Evolutionary conservation across 2,113 vertebrate species (phyloP).

Genomic region (Calonectris borealis): DNA sequence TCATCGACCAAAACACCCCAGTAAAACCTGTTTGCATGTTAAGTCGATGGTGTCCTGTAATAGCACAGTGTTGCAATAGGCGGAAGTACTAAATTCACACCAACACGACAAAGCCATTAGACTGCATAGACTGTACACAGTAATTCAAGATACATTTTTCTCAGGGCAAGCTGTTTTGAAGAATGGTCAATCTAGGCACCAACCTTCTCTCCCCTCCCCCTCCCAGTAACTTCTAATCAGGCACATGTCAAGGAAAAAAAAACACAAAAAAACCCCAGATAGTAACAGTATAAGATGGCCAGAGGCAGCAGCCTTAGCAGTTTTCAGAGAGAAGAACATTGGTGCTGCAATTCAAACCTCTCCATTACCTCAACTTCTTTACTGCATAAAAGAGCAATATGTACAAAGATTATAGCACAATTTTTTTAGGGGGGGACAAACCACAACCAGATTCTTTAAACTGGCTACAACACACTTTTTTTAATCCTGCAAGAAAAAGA

Average conservation of each 20-base stretch:
- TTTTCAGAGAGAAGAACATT: neutral
- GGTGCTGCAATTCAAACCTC: neutral
- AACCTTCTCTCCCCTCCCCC: neutral
- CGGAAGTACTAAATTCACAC: neutral
- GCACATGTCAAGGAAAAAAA: neutral
- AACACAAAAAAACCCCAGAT: accelerated
- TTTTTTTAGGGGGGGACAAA: neutral
- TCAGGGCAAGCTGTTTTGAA: neutral
- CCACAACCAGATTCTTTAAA: neutral
- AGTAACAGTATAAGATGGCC: neutral
- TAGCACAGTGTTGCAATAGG: neutral
- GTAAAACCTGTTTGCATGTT: neutral
- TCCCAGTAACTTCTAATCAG: neutral
- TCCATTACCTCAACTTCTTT: neutral
- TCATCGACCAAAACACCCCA: neutral
- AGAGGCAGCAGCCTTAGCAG: neutral
- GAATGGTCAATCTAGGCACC: neutral
- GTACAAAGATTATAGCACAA: neutral
- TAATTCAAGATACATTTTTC: neutral
- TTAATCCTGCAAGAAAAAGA: neutral
- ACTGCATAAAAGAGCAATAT: neutral
- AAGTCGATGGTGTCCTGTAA: neutral
- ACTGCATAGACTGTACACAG: neutral
- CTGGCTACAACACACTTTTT: neutral
- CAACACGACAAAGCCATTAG: neutral